Conservation (phyloP, 1,140 invertebrate genomes). For the Bathynomus jamesi region DNA sequence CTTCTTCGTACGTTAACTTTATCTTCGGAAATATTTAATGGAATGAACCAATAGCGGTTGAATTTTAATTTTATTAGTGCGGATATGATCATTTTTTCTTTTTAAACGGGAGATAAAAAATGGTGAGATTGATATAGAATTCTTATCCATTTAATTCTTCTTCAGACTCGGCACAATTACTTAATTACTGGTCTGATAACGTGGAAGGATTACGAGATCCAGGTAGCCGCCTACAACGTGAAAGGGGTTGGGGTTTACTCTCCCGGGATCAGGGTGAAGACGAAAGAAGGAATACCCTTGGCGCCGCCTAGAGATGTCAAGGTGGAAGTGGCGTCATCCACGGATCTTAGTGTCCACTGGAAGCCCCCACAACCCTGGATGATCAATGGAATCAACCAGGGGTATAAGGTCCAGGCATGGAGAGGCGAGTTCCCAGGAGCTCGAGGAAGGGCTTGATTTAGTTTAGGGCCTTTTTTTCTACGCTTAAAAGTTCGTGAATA, state of each 20-base stretch:
- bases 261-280: conserved; percentile 36
- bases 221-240: conserved; percentile 95
- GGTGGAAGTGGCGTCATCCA: conserved; percentile 78
- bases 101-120: too few relatives aligned
- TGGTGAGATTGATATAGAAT: too few relatives aligned
- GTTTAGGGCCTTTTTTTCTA: neutral
- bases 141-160: conserved; percentile 16
- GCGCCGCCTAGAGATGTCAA: conserved; percentile 74
- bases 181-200: conserved; percentile 89
- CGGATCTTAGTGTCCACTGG: conserved; percentile 72
- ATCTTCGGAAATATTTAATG: too few relatives aligned
- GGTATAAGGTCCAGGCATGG: conserved; percentile 93
- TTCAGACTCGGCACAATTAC: conserved; percentile 73
- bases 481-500: neutral
- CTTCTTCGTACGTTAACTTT: too few relatives aligned
- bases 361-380: conserved; percentile 89
- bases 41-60: too few relatives aligned
- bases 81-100: too few relatives aligned
- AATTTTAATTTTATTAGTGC: too few relatives aligned
- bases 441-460: too few relatives aligned
- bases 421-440: conserved; percentile 42
- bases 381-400: conserved; percentile 98
- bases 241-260: conserved; percentile 85
- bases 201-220: conserved; percentile 95
- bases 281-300: conserved; percentile 61